A percentile compares a stretch with the other conserved stretches of the same genome.
Conservation (phyloP, 2,888 invertebrate species). For the Listrodromus nycthemerus region DNA sequence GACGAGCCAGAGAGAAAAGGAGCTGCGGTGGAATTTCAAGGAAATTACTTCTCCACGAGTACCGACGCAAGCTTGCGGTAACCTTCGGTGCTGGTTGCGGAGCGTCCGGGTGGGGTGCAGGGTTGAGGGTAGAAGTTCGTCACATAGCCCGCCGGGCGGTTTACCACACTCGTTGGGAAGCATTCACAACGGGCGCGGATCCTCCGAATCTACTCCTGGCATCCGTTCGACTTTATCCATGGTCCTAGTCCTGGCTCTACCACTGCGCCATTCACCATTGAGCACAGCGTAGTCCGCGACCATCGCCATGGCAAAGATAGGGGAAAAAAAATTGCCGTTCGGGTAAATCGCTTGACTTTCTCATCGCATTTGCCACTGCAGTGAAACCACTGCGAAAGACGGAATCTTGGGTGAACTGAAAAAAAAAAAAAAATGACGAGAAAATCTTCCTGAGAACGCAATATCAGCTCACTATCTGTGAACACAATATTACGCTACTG, state of each 20-base stretch:
- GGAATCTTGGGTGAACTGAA: not conserved
- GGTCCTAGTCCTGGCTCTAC: conserved; percentile 8
- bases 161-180: conserved; percentile 65
- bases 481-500: too few species aligned
- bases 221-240: conserved; percentile 41
- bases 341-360: not conserved
- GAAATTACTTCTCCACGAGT: conserved; percentile 61
- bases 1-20: conserved; percentile 24
- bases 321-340: not conserved
- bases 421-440: too few species aligned
- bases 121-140: conserved; percentile 57
- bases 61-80: conserved; percentile 57
- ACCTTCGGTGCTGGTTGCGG: conserved; percentile 53
- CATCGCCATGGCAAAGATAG: not conserved
- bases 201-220: conserved; percentile 54
- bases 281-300: not conserved
- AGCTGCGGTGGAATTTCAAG: conserved; percentile 56
- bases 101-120: conserved; percentile 19
- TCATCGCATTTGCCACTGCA: not conserved
- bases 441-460: too few species aligned
- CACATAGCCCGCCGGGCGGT: conserved; percentile 60
- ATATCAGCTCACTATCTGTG: too few species aligned
- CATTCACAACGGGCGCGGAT: conserved; percentile 60
- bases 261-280: conserved; percentile 1
- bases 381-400: not conserved